A percentile compares a stretch with the other conserved stretches of the same genome.
These are phyloP conservation scores for Galbula dea DNA, from an alignment of 2,113 vertebrate species.

Conservation along the genomic window DNA sequence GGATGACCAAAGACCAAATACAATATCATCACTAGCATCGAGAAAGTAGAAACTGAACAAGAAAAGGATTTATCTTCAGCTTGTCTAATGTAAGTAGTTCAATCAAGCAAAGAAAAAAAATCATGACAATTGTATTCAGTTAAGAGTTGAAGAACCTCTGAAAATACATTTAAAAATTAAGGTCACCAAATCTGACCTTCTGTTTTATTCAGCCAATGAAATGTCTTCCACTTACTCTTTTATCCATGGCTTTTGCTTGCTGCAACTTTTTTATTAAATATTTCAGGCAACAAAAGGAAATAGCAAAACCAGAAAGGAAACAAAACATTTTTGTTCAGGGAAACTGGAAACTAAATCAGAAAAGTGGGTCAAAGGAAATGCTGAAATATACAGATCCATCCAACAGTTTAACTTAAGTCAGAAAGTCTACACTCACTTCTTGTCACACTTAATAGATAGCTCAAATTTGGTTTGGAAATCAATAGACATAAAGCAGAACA, in stretches of 20 bases:
- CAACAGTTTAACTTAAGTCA: not conserved
- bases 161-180: not conserved
- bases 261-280: not conserved
- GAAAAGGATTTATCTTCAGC: not conserved
- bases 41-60: not conserved
- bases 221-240: not conserved
- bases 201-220: not conserved
- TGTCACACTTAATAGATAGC: not conserved
- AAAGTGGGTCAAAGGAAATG: conserved; percentile 35
- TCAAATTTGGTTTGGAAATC: not conserved
- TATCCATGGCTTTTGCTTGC: not conserved
- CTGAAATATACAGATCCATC: not conserved
- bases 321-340: not conserved
- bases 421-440: not conserved
- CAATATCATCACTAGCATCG: not conserved
- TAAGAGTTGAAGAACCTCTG: not conserved
- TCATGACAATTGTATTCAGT: not conserved
- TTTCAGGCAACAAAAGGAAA: conserved; percentile 30
- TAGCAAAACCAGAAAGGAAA: not conserved
- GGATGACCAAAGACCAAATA: not conserved
- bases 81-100: not conserved
- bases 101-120: not conserved
- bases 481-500: not conserved
- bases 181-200: not conserved
- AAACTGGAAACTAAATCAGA: conserved; percentile 22